Percentiles rank a stretch among this genome's conserved stretches.
Evolutionary conservation across 2,888 invertebrate species (phyloP).

Genomic region (Alloplasta piceator): DNA sequence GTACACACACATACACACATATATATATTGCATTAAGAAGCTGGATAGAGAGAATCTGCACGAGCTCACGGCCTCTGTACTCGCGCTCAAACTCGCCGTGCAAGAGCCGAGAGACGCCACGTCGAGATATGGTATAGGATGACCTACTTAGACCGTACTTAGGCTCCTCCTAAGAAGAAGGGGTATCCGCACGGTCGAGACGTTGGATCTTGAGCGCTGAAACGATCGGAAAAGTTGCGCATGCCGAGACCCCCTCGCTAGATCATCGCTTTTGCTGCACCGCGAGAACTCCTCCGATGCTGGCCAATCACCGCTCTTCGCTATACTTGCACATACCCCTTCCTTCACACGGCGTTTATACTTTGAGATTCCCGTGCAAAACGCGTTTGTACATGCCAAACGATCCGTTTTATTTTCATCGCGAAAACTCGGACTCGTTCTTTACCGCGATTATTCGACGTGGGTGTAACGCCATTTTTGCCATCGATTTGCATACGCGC

Average conservation of each 20-base stretch:
- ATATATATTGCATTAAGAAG: slow-evolving; percentile 45
- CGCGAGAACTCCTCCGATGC: slow-evolving; percentile 68
- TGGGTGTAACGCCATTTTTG: slow-evolving; percentile 7
- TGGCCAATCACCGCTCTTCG: slow-evolving; percentile 66
- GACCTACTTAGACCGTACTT: slow-evolving; percentile 79
- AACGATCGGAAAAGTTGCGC: slow-evolving; percentile 81
- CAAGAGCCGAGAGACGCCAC: slow-evolving; percentile 61
- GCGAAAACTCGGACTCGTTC: slow-evolving; percentile 17
- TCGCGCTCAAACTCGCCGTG: slow-evolving; percentile 22
- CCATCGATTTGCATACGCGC: background rate
- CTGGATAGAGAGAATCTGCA: slow-evolving; percentile 35
- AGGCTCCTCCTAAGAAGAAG: slow-evolving; percentile 82
- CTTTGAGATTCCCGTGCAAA: background rate
- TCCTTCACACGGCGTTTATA: slow-evolving; percentile 36
- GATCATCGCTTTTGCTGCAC: slow-evolving; percentile 67
- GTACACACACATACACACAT: background rate
- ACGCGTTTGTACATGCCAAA: too few species aligned
- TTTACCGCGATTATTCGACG: background rate
- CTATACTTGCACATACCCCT: slow-evolving; percentile 50
- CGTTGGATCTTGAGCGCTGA: slow-evolving; percentile 71
- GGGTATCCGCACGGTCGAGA: slow-evolving; percentile 76
- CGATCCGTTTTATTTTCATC: slow-evolving; percentile 27
- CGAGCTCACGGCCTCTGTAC: slow-evolving; percentile 34
- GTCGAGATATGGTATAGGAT: slow-evolving; percentile 78
- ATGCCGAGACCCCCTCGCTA: slow-evolving; percentile 70